phyloP scores from a whole-genome alignment of 2,888 invertebrate species.

The Linyphia triangularis region DNA sequence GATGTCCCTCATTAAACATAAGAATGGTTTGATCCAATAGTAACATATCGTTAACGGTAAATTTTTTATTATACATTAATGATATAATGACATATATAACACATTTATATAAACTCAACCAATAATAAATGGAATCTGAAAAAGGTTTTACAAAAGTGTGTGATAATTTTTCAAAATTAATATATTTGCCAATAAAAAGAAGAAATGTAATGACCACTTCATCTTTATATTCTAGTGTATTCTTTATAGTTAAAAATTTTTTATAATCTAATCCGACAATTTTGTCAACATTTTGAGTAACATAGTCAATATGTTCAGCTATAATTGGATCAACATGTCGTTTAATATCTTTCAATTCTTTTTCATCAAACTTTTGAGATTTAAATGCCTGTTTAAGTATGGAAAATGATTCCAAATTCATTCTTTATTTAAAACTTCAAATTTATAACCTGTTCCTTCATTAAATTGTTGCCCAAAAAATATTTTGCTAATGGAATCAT shows the following conservation, averaged over 20 bases:
- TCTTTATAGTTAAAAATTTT: not conserved
- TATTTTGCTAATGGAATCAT: conserved; percentile 43
- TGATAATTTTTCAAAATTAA: not conserved
- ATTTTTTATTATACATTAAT: conserved; percentile 20
- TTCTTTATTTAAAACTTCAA: conserved; percentile 41
- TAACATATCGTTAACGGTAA: not conserved
- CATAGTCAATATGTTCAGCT: conserved; percentile 27
- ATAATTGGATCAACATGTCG: not conserved
- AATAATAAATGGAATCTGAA: conserved; percentile 5
- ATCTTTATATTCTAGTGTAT: conserved; percentile 11
- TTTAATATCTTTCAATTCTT: not conserved
- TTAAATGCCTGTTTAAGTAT: not conserved
- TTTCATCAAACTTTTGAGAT: not conserved
- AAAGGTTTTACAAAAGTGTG: conserved; percentile 3
- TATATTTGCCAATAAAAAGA: not conserved
- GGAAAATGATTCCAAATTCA: not conserved
- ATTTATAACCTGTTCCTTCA: conserved; percentile 13
- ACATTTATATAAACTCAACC: conserved; percentile 12
- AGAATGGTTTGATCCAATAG: not conserved
- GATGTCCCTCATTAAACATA: not conserved
- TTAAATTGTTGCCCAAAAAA: conserved; percentile 41
- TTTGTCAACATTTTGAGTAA: not conserved
- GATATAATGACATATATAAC: conserved; percentile 8
- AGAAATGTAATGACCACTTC: conserved; percentile 29
- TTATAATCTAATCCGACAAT: not conserved